Conservation (phyloP, 2,797 vertebrate genomes). For the Poecilia gillii region DNA sequence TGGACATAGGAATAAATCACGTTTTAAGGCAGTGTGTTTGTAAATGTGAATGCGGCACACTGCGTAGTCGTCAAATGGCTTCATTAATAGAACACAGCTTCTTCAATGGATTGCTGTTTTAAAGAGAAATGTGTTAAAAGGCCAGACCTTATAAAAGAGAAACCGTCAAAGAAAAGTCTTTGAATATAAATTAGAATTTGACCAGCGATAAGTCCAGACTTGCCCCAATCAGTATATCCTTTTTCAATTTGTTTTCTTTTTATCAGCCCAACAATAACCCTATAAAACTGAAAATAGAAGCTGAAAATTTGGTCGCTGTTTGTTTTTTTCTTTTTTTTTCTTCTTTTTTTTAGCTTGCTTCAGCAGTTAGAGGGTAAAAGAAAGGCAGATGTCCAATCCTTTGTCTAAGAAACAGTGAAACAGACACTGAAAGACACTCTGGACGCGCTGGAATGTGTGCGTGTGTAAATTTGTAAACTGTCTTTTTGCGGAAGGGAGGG, state of each 20-base stretch:
- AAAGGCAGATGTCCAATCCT: not conserved
- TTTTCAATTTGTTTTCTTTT: constrained; percentile 22
- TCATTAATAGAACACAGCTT: constrained; percentile 26
- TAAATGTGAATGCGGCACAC: constrained; percentile 42
- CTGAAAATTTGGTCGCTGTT: not conserved
- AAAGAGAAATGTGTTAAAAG: constrained; percentile 12
- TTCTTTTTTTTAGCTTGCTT: not conserved
- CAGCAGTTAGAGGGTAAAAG: not conserved
- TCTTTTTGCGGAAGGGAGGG: constrained; percentile 70
- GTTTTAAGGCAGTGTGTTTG: constrained; percentile 38
- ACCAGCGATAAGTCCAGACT: not conserved
- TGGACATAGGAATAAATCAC: constrained; percentile 48
- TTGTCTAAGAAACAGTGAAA: constrained; percentile 24
- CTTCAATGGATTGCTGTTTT: constrained; percentile 1
- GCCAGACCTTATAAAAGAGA: not conserved
- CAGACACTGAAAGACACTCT: constrained; percentile 28
- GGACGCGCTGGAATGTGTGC: constrained; percentile 49
- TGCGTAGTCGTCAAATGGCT: constrained; percentile 42
- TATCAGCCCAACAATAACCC: not conserved
- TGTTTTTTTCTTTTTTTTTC: too few species aligned
- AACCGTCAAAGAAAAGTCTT: not conserved
- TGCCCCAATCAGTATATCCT: constrained; percentile 14
- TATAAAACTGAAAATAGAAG: constrained; percentile 6
- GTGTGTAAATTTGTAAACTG: constrained; percentile 46
- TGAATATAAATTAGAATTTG: constrained; percentile 7